These are phyloP conservation scores for Chelonus insularis DNA, from an alignment of 1,140 invertebrate species.

Conservation along the genomic window DNA sequence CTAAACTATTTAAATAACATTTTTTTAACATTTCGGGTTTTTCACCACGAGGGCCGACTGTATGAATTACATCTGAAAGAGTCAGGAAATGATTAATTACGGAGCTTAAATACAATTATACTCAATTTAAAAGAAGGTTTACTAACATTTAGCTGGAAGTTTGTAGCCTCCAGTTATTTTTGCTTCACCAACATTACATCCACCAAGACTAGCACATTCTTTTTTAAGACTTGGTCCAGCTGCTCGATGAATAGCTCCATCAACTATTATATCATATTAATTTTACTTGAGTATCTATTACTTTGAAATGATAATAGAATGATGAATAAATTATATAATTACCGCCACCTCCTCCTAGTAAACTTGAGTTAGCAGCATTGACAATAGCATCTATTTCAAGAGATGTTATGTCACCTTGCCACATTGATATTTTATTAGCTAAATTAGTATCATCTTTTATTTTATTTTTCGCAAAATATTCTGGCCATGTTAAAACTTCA, in stretches of 20 bases:
- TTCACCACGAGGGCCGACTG: conserved; percentile 78
- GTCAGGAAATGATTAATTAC: too few species aligned
- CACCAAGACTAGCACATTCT: conserved; percentile 74
- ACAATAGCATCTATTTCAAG: conserved; percentile 89
- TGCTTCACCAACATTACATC: conserved; percentile 78
- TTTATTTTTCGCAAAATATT: conserved; percentile 58
- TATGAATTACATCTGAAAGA: conserved; percentile 79
- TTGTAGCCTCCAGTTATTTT: conserved; percentile 80
- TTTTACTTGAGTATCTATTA: too few species aligned
- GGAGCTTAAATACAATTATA: too few species aligned
- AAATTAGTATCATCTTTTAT: conserved; percentile 56
- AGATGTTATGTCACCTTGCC: conserved; percentile 82
- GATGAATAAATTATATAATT: conserved; percentile 15
- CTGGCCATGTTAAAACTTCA: conserved; percentile 66
- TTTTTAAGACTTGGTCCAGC: conserved; percentile 69
- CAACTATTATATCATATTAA: too few species aligned
- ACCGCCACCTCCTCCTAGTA: conserved; percentile 82
- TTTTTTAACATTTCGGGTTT: conserved; percentile 66
- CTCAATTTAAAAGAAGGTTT: conserved; percentile 43
- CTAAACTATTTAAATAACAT: conserved; percentile 73
- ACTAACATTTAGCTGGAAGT: conserved; percentile 75
- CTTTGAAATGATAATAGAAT: too few species aligned
- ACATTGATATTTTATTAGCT: conserved; percentile 69
- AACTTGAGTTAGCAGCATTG: conserved; percentile 83
- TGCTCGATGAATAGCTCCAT: conserved; percentile 82